phyloP scores from a whole-genome alignment of 2,888 invertebrate genomes.

The Acheta domesticus region DNA sequence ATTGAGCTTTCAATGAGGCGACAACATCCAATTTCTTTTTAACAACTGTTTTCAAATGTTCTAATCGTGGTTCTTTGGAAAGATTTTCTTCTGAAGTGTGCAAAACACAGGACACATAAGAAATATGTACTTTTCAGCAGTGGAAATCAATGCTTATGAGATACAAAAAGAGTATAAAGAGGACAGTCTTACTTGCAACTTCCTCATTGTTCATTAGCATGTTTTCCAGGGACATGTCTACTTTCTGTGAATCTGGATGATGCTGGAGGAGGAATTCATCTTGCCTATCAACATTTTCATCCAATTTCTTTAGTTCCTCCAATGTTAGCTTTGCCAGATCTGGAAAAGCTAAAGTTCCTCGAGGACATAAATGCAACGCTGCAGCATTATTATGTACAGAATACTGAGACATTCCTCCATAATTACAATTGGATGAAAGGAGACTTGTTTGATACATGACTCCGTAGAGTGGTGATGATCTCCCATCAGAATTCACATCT shows the following conservation, averaged over 20 bases:
- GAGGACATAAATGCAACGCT: slow-evolving; percentile 34
- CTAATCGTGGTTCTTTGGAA: slow-evolving; percentile 58
- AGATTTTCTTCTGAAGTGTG: slow-evolving; percentile 61
- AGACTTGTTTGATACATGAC: not conserved
- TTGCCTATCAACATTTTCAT: slow-evolving; percentile 66
- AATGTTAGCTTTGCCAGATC: slow-evolving; percentile 52
- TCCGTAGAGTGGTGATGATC: not conserved
- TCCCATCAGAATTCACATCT: not conserved
- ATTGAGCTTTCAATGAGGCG: slow-evolving; percentile 66
- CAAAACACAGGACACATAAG: slow-evolving; percentile 35
- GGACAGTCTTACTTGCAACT: slow-evolving; percentile 55
- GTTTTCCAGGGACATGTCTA: slow-evolving; percentile 67
- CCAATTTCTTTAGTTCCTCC: slow-evolving; percentile 67
- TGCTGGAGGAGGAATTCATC: slow-evolving; percentile 65
- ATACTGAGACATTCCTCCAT: not conserved
- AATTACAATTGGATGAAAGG: not conserved
- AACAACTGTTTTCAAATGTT: slow-evolving; percentile 58
- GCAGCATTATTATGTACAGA: not conserved
- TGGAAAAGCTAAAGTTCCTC: slow-evolving; percentile 48
- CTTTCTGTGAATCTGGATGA: slow-evolving; percentile 62
- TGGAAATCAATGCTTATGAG: slow-evolving; percentile 23
- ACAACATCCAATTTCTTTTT: slow-evolving; percentile 64
- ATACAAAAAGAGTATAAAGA: slow-evolving; percentile 24
- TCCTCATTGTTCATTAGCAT: slow-evolving; percentile 68
- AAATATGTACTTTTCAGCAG: not conserved